phyloP scores from a whole-genome alignment of 2,113 vertebrate species.

The Labeo catla region DNA sequence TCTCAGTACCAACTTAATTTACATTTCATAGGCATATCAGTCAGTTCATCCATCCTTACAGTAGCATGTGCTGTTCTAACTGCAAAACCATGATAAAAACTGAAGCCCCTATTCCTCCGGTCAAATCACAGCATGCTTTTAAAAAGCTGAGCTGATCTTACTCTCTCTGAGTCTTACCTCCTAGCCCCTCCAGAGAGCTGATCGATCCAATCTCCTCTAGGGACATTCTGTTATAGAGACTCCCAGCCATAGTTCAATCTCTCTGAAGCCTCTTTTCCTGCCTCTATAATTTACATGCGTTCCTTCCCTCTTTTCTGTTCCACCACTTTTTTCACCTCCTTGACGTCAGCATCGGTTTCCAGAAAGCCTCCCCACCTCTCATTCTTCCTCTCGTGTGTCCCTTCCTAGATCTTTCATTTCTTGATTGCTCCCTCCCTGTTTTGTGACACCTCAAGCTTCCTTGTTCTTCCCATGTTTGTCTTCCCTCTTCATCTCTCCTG shows the following conservation, averaged over 20 bases:
- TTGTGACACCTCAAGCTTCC: not conserved
- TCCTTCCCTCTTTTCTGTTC: constrained; percentile 2
- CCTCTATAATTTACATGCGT: not conserved
- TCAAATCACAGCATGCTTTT: constrained; percentile 6
- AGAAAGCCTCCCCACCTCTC: constrained; percentile 10
- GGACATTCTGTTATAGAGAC: constrained; percentile 77
- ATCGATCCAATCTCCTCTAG: constrained; percentile 78
- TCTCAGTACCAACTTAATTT: not conserved
- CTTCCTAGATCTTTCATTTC: constrained; percentile 8
- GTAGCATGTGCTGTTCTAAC: not conserved
- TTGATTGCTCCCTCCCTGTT: not conserved
- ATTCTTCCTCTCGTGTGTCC: constrained; percentile 5
- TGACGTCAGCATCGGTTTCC: constrained; percentile 30
- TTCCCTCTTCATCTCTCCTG: not conserved
- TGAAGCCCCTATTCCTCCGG: not conserved
- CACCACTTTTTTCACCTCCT: constrained; percentile 31
- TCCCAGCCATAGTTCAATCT: constrained; percentile 74
- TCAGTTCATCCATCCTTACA: not conserved
- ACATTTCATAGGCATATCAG: not conserved
- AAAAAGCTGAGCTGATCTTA: not conserved
- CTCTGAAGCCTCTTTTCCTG: not conserved
- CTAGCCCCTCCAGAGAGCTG: constrained; percentile 54
- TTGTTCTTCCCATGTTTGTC: not conserved
- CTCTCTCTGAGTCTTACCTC: constrained; percentile 46
- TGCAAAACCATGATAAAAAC: not conserved